Conservation (phyloP, 2,888 invertebrate genomes). For the Tachina lurida region DNA sequence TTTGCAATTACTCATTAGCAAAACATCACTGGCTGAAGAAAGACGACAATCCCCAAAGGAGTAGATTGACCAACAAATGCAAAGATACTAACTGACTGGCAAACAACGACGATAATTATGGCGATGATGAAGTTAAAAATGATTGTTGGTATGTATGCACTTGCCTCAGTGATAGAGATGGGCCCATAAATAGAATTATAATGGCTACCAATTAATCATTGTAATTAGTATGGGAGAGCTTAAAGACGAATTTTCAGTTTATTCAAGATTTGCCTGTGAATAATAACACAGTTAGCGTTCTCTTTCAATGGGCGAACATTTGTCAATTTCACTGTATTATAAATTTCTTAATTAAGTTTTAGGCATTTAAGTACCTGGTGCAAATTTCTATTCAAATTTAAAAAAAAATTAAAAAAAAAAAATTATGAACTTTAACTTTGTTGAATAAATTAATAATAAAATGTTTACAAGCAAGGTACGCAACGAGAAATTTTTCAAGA, state of each 20-base stretch:
- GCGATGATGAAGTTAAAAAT: slow-evolving; percentile 50
- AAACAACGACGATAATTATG: slow-evolving; percentile 31
- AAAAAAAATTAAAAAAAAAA: no score
- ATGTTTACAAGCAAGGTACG: not conserved
- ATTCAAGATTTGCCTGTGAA: slow-evolving; percentile 39
- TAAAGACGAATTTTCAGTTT: slow-evolving; percentile 28
- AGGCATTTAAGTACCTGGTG: not conserved
- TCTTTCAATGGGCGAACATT: slow-evolving; percentile 27
- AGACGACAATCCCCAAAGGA: slow-evolving; percentile 45
- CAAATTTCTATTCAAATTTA: not conserved
- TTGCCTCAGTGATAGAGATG: slow-evolving; percentile 54
- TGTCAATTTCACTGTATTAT: slow-evolving; percentile 30
- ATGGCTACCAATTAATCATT: slow-evolving; percentile 79
- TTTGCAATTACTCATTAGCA: slow-evolving; percentile 67
- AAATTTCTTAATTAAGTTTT: slow-evolving; percentile 56
- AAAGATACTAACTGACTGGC: slow-evolving; percentile 4
- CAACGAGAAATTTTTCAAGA: no score
- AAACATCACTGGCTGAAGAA: slow-evolving; percentile 58
- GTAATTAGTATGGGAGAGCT: slow-evolving; percentile 74
- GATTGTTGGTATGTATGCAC: slow-evolving; percentile 46
- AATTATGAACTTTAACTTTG: no score
- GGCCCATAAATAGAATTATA: slow-evolving; percentile 78
- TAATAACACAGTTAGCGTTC: slow-evolving; percentile 45
- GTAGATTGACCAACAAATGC: slow-evolving; percentile 28
- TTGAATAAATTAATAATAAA: not conserved